Base-by-base conservation (phyloP, 2,888 invertebrate species). In the Amiota minor region DNA sequence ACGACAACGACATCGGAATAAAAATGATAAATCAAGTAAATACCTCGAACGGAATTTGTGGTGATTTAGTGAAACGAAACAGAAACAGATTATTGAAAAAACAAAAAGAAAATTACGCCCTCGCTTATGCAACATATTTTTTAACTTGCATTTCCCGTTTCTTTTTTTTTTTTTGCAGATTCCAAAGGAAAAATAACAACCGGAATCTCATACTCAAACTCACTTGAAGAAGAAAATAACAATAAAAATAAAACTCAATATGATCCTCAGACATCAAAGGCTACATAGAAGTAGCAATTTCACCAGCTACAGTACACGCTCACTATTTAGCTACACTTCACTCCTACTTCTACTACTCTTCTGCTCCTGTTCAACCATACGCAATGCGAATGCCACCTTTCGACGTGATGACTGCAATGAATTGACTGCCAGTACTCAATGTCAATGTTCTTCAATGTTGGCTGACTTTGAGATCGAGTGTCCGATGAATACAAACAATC, bases 401-500 rank as follows among this genome's bases (percentile, higher is more conserved):
- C 82, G 81, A 3, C 86, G 87, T 1, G 85, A 88, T 56, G 86
- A 87, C 12, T 89, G 89, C 70, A 84, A 77, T 55, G 86, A 88
- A 61, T 73, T 89, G 3, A 82, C 82, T 18, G 77, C 77, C 14
- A 80, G 75, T 11, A 80, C 85, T 0, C 72, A 82, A 10, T 90
- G 90, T 62, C 84, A 85, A 47, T 90, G 90, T 61, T 84, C 86
- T 3, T 84, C 85, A 9, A 81, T 84, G n/a, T 73, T 86, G 18
- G 79, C 80, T 12, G 89, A 89, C 14, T 87, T 84, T 56, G 89
- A 90, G 74, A 85, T 90, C 47, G 82, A 84, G 56, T 90, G 90
- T 75, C 89, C 89, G 3, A 77, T 77, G 1, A 79, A 80, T 16
- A 79, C 75, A 20, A 81, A 82, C 45, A 87, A 88, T 73, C 87